phyloP scores from a whole-genome alignment of 1,140 invertebrate genomes.

The Metaphire vulgaris region DNA sequence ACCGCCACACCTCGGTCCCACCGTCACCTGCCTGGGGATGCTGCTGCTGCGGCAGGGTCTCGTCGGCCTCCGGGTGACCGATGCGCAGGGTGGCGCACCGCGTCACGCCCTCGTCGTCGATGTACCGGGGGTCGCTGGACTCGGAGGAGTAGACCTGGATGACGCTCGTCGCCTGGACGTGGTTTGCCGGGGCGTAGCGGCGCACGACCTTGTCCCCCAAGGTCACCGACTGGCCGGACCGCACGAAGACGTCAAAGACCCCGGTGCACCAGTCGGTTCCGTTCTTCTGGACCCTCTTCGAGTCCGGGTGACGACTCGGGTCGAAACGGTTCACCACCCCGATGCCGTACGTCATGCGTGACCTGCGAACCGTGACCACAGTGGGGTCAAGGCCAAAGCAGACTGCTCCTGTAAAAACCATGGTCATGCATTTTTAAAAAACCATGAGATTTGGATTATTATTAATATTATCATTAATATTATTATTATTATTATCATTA shows the following conservation, averaged over 20 bases:
- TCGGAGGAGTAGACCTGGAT: slow-evolving; percentile 58
- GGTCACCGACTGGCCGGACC: slow-evolving; percentile 52
- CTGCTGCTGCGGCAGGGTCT: slow-evolving; percentile 27
- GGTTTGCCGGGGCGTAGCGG: slow-evolving; percentile 57
- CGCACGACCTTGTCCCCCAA: slow-evolving; percentile 56
- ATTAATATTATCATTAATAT: too few relatives aligned
- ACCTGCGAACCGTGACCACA: slow-evolving; percentile 54
- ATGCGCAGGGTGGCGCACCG: slow-evolving; percentile 56
- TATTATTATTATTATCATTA: too few relatives aligned
- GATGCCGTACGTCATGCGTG: slow-evolving; percentile 59
- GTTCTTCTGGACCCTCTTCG: slow-evolving; percentile 55
- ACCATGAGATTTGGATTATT: neutral
- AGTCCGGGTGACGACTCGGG: slow-evolving; percentile 53
- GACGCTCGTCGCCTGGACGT: slow-evolving; percentile 54
- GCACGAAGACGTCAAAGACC: slow-evolving; percentile 59
- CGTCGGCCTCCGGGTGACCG: slow-evolving; percentile 47
- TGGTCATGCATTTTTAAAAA: too few relatives aligned
- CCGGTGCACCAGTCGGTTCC: slow-evolving; percentile 58
- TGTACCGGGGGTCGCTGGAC: slow-evolving; percentile 51
- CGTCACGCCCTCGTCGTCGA: slow-evolving; percentile 57
- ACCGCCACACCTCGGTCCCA: neutral
- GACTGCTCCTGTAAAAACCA: slow-evolving; percentile 55
- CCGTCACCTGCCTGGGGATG: neutral
- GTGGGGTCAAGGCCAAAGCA: slow-evolving; percentile 58
- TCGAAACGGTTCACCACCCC: slow-evolving; percentile 59